phyloP scores from a whole-genome alignment of 2,797 vertebrate genomes.

The Malurus leucopterus region DNA sequence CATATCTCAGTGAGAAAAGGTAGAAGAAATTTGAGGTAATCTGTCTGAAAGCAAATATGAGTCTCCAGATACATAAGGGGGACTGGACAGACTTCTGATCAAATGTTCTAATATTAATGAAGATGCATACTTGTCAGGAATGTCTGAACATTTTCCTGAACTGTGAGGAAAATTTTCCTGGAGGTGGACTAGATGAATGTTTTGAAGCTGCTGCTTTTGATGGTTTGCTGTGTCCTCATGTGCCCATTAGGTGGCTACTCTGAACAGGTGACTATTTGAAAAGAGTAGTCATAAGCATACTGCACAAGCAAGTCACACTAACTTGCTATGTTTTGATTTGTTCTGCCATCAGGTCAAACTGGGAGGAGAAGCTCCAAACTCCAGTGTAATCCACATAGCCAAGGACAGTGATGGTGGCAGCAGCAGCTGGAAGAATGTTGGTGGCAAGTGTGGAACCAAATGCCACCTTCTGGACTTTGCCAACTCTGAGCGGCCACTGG shows the following conservation, averaged over 20 bases:
- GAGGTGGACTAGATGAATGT: neutral
- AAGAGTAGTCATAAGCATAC: neutral
- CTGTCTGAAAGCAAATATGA: neutral
- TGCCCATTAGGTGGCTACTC: neutral
- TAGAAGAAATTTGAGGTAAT: neutral
- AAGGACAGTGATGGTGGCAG: constrained; percentile 33
- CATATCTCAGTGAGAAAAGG: neutral
- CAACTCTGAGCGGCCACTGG: constrained; percentile 85
- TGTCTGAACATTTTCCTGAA: neutral
- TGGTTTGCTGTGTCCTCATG: neutral
- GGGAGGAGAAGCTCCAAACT: constrained; percentile 91
- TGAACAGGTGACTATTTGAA: neutral
- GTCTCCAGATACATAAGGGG: neutral
- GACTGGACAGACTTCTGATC: neutral
- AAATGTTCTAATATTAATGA: neutral
- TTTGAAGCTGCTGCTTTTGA: neutral
- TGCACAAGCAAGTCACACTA: neutral
- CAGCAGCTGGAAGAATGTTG: constrained; percentile 43
- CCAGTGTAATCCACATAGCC: constrained; percentile 87
- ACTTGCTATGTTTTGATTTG: constrained; percentile 27
- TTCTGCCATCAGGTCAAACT: constrained; percentile 84
- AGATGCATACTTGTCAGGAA: neutral
- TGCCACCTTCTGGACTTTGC: constrained; percentile 93
- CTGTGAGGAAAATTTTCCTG: neutral
- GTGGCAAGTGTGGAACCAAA: constrained; percentile 60